These are phyloP conservation scores for Thalassoma bifasciatum DNA, from an alignment of 2,113 vertebrate species.

Conservation along the genomic window DNA sequence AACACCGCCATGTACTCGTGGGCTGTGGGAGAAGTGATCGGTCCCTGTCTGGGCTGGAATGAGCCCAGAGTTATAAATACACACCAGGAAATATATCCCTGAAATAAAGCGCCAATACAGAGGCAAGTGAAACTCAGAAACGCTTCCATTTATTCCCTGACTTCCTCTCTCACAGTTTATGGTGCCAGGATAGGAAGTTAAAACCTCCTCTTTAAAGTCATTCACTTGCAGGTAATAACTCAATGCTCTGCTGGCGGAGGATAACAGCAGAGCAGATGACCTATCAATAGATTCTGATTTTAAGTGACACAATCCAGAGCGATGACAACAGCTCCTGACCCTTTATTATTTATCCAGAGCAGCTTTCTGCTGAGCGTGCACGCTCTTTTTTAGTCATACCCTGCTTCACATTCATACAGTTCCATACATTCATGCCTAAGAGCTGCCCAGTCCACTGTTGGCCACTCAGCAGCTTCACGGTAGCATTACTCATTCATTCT, in stretches of 20 bases:
- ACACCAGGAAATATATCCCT: conserved; percentile 65
- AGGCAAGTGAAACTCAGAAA: conserved; percentile 51
- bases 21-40: conserved; percentile 65
- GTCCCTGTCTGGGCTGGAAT: conserved; percentile 63
- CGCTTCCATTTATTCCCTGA: conserved; percentile 63
- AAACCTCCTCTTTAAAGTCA: conserved; percentile 51
- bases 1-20: conserved; percentile 49
- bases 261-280: conserved; percentile 40
- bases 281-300: conserved; percentile 52
- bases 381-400: conserved; percentile 30
- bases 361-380: conserved; percentile 55
- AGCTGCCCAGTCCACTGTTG: conserved; percentile 57
- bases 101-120: conserved; percentile 65
- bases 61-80: conserved; percentile 78
- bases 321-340: conserved; percentile 52
- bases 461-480: conserved; percentile 69
- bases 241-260: background rate
- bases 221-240: conserved; percentile 28
- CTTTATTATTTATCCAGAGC: conserved; percentile 46
- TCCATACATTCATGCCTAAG: conserved; percentile 45
- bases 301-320: conserved; percentile 38
- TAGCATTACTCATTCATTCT: conserved; percentile 66
- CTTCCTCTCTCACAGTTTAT: conserved; percentile 47
- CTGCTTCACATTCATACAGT: conserved; percentile 66
- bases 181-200: conserved; percentile 8